Evolutionary conservation across 2,888 invertebrate genomes (phyloP).

Genomic region (Exephanes ischioxanthus): DNA sequence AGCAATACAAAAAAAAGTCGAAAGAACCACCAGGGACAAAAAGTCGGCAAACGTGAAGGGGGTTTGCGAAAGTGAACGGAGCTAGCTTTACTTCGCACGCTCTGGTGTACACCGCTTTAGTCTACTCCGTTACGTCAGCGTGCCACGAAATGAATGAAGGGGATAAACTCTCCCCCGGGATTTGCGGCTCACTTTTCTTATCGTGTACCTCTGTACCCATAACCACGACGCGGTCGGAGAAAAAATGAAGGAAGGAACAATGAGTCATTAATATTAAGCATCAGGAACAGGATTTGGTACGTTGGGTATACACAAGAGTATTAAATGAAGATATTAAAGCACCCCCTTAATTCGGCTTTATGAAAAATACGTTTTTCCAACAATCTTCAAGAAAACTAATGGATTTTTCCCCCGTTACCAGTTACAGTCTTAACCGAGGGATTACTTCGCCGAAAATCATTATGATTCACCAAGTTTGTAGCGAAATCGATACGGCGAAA

Average conservation of each 20-base stretch:
- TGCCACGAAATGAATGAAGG: constrained; percentile 75
- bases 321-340: constrained; percentile 61
- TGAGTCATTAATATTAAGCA: constrained; percentile 68
- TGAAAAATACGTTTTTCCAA: constrained; percentile 46
- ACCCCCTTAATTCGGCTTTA: constrained; percentile 46
- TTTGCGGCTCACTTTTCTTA: constrained; percentile 64
- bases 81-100: constrained; percentile 14
- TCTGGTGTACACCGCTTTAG: constrained; percentile 30
- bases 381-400: constrained; percentile 6
- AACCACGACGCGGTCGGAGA: constrained; percentile 21
- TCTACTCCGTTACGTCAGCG: constrained; percentile 67
- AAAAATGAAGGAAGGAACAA: constrained; percentile 49
- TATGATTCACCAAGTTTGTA: neutral
- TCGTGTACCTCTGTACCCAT: constrained; percentile 35
- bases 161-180: constrained; percentile 72
- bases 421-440: neutral
- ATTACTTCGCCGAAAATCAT: neutral
- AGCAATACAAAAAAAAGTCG: constrained; percentile 4
- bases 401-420: neutral
- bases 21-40: neutral
- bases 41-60: constrained; percentile 31
- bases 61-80: constrained; percentile 31
- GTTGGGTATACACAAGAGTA: constrained; percentile 46
- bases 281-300: constrained; percentile 58
- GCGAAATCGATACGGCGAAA: neutral